Base-by-base conservation (phyloP, 2,888 invertebrate species). In the Tanypteryx hageni region DNA sequence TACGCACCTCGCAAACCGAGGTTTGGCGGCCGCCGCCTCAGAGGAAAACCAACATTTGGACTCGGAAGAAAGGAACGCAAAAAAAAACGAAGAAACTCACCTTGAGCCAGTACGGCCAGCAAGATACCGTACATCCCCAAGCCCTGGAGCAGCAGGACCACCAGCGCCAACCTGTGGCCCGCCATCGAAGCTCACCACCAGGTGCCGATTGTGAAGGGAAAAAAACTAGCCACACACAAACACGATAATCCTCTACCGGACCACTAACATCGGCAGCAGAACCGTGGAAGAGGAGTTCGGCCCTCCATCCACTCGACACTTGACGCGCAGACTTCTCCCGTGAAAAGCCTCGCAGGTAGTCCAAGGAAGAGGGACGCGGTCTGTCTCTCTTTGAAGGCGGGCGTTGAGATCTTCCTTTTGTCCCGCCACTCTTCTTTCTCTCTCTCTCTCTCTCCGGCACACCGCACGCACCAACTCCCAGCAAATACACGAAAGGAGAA, bases 91-190 rank as follows among this genome's bases (percentile, higher is more conserved):
- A 58, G 27, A 61, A 22, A 89, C 89, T 44, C 89, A 89, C 89
- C 89, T 89, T 89, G 89, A 10, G 89, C 89, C 11, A 61, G 89
- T 16, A 64, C 64, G 61, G 89, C 89, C 89, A 18, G 56, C 44
- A 64, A 68, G 0, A 44, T 61, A n/a, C 22, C 64, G 44, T 44
- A 64, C 64, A 89, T 27, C 31, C 18, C 18, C 59, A 89, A 64
- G 44, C 27, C 27, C 86, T 27, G 58, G 27, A 57, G 27, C 61
- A 64, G 8, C 18, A 64, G 56, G 9, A 68, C 3, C 44, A 18
- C 7, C 64, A 56, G 44, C 68, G 31, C 61, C 61, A 86, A 31
- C 31, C n/a, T 14, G 14, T n/a, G 61, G 27, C 64, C 56, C 64
- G 61, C 89, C 89, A 68, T 68, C 86, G 61, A 31, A 59, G 86